Evolutionary conservation across 2,113 vertebrate genomes (phyloP), one percentile per base, ranked within the genome.

Genomic region (Plecturocebus donacophilus): DNA sequence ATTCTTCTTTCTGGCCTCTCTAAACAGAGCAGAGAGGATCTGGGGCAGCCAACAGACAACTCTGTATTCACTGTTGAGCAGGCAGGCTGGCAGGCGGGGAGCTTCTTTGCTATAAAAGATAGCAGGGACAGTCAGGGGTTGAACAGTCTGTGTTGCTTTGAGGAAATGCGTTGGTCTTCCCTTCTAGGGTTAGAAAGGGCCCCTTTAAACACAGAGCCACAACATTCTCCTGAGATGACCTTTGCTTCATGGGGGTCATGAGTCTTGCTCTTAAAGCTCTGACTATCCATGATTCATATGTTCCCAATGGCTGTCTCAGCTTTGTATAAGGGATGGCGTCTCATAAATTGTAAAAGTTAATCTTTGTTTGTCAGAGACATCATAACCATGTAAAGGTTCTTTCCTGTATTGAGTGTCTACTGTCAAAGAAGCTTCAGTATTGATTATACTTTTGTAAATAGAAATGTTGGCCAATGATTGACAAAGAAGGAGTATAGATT

Each of bases 1-100:
- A 95, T 86, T 95, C 94, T 86, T 91, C 73, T 90, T 90, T 96
- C 87, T 93, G 73, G 70, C 85, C 90, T 97, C 82, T 52, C 4
- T 76, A 84, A 85, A 87, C 80, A 86, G 83, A 96, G 90, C 95
- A 73, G 88, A 91, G 90, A 76, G 76, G 92, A 94, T 86, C 56
- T 35, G 77, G 91, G 47, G 61, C 70, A 95, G 92, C 86, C 92
- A 85, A 40, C 32, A 84, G 52, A 84, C 84, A 94, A 27, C 77
- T 96, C 89, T 86, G 56, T 68, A 35, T 93, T 94, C n/a, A 30
- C 75, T 90, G 70, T 32, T 88, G 77, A 97, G 90, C 47, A 93
- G 58, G 77, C 66, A 20, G 42, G 61, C 84, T 92, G 92, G 85
- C 79, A 68, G 70, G 42, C 6, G 25, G 30, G 49, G 56, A 47